phyloP scores from a whole-genome alignment of 2,113 vertebrate species.

The Daphoenositta chrysoptera region DNA sequence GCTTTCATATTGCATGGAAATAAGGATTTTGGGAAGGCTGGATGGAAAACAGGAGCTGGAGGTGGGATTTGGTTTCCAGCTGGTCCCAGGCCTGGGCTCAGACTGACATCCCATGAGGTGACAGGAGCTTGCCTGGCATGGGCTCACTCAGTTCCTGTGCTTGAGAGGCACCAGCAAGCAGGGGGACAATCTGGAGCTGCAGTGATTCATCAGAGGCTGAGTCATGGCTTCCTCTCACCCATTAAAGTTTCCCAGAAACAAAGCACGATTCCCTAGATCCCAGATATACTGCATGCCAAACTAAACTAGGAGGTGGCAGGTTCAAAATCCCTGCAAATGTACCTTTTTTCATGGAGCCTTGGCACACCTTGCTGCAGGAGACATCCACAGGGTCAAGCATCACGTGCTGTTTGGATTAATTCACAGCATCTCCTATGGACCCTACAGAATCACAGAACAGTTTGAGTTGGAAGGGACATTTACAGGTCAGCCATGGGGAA shows the following conservation, averaged over 20 bases:
- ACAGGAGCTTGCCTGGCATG: not conserved
- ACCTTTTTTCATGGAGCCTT: not conserved
- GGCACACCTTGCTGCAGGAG: not conserved
- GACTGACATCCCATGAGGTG: not conserved
- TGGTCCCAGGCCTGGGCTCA: not conserved
- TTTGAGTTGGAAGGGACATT: not conserved
- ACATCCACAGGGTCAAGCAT: not conserved
- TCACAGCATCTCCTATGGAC: not conserved
- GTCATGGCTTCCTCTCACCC: constrained; percentile 13
- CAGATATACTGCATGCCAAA: not conserved
- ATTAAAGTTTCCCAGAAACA: not conserved
- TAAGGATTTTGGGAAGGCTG: not conserved
- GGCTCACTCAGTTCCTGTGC: not conserved
- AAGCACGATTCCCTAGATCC: not conserved
- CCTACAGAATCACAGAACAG: not conserved
- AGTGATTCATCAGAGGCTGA: not conserved
- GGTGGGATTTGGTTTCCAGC: not conserved
- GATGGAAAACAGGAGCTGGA: not conserved
- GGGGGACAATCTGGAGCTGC: not conserved
- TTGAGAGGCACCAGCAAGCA: not conserved
- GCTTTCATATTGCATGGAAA: not conserved
- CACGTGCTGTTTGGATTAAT: not conserved
- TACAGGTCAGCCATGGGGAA: not conserved
- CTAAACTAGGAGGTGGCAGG: not conserved
- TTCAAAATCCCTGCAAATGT: not conserved